Conservation (phyloP, 2,113 vertebrate genomes). For the Aspidoscelis tigris region DNA sequence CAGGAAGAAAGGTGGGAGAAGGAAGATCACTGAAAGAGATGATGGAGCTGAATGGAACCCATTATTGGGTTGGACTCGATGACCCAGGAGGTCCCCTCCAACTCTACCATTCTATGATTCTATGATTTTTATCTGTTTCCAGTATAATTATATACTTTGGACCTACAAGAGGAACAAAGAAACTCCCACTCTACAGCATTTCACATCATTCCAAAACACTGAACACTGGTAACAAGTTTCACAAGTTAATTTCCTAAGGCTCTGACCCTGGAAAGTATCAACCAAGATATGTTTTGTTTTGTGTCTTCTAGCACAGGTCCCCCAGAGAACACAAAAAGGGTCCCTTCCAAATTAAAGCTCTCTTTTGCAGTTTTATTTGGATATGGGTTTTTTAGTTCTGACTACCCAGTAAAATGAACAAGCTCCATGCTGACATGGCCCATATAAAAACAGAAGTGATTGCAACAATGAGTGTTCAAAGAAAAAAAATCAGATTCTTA, state of each 20-base stretch:
- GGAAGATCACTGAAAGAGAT: not conserved
- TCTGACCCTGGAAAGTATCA: not conserved
- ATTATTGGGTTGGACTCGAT: too few species aligned
- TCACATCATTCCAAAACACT: not conserved
- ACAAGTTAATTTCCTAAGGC: not conserved
- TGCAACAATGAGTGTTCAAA: not conserved
- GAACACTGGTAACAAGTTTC: not conserved
- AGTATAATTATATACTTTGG: conserved; percentile 3
- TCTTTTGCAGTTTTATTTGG: not conserved
- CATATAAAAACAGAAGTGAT: not conserved
- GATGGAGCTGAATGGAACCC: not conserved
- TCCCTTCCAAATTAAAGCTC: not conserved
- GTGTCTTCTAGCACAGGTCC: not conserved
- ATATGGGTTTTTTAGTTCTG: not conserved
- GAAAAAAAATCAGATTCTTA: not conserved
- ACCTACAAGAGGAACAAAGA: not conserved
- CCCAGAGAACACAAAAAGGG: not conserved
- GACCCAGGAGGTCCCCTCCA: too few species aligned
- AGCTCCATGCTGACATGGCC: not conserved
- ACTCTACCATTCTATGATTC: too few species aligned
- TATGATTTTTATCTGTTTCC: conserved; percentile 14
- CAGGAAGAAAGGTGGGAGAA: not conserved
- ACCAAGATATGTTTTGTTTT: not conserved
- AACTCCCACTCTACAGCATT: not conserved
- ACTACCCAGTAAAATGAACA: not conserved